Conservation (phyloP, 2,888 invertebrate genomes). For the Acrobasis suavella region DNA sequence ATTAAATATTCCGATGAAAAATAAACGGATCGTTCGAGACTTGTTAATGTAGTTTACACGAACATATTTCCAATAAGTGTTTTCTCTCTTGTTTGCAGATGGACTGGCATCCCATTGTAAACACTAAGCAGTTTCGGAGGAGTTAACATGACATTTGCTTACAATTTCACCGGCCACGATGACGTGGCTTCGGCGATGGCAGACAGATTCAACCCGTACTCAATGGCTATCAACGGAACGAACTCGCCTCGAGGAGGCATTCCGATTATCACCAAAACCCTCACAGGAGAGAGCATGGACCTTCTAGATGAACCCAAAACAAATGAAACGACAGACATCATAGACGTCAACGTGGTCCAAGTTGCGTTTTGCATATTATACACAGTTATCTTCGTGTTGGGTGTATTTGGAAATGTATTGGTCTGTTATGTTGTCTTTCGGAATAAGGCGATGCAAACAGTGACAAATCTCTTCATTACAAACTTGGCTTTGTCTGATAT, state of each 20-base stretch:
- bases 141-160: conserved; percentile 50
- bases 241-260: conserved; percentile 61
- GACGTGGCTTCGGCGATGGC: conserved; percentile 44
- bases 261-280: conserved; percentile 65
- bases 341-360: conserved; percentile 86
- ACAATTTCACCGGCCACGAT: conserved; percentile 45
- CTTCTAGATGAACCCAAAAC: conserved; percentile 67
- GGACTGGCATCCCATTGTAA: conserved; percentile 47
- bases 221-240: conserved; percentile 66
- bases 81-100: conserved; percentile 60
- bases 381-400: conserved; percentile 89
- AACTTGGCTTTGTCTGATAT: conserved; percentile 95
- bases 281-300: conserved; percentile 70
- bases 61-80: conserved; percentile 2
- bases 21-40: conserved; percentile 1
- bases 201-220: conserved; percentile 52
- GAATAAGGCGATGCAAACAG: conserved; percentile 94
- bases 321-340: conserved; percentile 80
- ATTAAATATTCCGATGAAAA: conserved; percentile 1
- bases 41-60: conserved; percentile 15
- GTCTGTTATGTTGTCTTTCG: conserved; percentile 93
- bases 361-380: conserved; percentile 89
- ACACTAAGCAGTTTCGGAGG: conserved; percentile 29
- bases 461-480: conserved; percentile 95
- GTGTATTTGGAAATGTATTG: conserved; percentile 90